Percentiles rank a stretch among this genome's conserved stretches.
phyloP scores from a whole-genome alignment of 2,113 vertebrate genomes.

The Chaetops frenatus region DNA sequence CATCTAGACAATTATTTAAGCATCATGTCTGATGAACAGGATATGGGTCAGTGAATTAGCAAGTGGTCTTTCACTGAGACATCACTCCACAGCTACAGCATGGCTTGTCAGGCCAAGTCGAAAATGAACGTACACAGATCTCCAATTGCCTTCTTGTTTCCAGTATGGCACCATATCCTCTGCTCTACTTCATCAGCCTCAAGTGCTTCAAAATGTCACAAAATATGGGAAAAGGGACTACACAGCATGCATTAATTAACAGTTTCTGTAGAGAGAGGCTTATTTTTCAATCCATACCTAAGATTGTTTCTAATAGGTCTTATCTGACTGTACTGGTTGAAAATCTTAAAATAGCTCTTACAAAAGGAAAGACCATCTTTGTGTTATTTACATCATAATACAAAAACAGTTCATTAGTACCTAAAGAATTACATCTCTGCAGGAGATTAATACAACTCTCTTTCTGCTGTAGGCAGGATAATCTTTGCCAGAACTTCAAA shows the following conservation, averaged over 20 bases:
- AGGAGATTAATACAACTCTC: neutral
- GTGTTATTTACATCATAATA: neutral
- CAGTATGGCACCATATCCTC: neutral
- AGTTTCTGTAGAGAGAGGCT: neutral
- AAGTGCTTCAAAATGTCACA: neutral
- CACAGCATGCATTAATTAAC: neutral
- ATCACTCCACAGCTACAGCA: neutral
- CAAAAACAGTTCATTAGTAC: constrained; percentile 2
- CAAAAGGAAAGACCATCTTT: neutral
- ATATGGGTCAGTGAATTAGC: neutral
- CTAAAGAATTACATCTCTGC: neutral
- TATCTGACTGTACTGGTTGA: neutral
- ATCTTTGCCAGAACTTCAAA: constrained; percentile 48
- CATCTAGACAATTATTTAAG: neutral
- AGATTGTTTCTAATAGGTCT: neutral
- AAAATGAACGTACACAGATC: neutral
- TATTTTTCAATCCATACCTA: neutral
- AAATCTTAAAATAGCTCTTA: neutral
- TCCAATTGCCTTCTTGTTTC: neutral
- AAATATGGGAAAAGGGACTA: neutral
- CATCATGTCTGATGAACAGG: neutral
- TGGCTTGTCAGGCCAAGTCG: neutral
- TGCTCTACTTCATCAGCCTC: neutral
- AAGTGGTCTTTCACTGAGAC: neutral
- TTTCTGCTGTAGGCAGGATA: constrained; percentile 12